These are phyloP conservation scores for Bradynema listronoti DNA, from an alignment of 1,140 invertebrate genomes.

Conservation along the genomic window DNA sequence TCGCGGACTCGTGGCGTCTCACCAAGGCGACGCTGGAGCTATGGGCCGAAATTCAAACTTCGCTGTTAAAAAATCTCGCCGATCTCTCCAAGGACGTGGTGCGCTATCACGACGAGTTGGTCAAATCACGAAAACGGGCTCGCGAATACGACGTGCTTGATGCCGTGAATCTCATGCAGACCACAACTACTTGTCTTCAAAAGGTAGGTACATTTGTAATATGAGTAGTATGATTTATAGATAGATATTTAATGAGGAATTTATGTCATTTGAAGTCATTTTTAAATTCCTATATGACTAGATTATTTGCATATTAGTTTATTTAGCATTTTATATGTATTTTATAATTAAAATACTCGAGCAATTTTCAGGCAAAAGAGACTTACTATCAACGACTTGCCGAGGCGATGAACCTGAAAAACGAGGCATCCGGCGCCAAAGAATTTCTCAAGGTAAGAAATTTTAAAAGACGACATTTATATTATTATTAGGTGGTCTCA, in stretches of 20 bases:
- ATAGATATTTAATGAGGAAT: too few relatives aligned
- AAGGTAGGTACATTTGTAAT: too few relatives aligned
- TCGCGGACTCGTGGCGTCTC: slow-evolving; percentile 48
- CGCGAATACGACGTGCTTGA: slow-evolving; percentile 52
- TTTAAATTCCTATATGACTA: too few relatives aligned
- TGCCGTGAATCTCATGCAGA: slow-evolving; percentile 57
- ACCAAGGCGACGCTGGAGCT: slow-evolving; percentile 54
- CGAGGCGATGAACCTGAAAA: slow-evolving; percentile 44
- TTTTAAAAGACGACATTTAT: not conserved
- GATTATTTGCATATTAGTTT: too few relatives aligned
- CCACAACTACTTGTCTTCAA: slow-evolving; percentile 57
- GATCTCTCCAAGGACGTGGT: slow-evolving; percentile 42
- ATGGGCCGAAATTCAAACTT: slow-evolving; percentile 49
- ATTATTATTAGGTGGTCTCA: too few relatives aligned
- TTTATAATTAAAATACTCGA: too few relatives aligned
- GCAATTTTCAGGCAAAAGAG: slow-evolving; percentile 53
- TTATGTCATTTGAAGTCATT: too few relatives aligned
- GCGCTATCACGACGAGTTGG: slow-evolving; percentile 46
- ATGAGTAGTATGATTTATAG: too few relatives aligned
- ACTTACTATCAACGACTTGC: slow-evolving; percentile 49
- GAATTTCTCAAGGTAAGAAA: slow-evolving; percentile 44
- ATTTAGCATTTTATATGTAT: too few relatives aligned
- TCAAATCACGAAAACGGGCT: slow-evolving; percentile 45
- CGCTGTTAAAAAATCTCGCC: slow-evolving; percentile 44
- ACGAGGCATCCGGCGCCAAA: slow-evolving; percentile 38